These are phyloP conservation scores for Chelon labrosus DNA, from an alignment of 2,797 vertebrate species.

Conservation along the genomic window DNA sequence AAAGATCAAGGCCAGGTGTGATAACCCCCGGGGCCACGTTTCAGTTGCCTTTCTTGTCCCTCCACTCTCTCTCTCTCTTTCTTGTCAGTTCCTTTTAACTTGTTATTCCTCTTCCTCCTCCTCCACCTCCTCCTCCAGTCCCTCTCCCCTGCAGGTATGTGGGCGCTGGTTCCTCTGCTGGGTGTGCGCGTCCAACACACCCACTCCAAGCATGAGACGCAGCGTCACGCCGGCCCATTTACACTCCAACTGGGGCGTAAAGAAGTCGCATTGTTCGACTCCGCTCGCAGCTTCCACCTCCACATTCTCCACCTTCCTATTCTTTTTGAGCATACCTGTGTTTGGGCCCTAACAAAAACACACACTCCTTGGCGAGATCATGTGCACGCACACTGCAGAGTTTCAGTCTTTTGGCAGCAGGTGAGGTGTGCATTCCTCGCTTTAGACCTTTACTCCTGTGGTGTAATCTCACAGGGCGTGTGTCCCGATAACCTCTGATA, in stretches of 20 bases:
- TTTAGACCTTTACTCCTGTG: conserved; percentile 49
- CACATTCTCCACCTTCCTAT: neutral
- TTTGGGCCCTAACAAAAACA: neutral
- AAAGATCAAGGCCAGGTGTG: conserved; percentile 9
- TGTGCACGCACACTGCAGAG: neutral
- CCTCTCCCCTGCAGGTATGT: conserved; percentile 58
- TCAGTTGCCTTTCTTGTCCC: neutral
- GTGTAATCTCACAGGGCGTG: conserved; percentile 46
- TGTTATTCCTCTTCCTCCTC: neutral
- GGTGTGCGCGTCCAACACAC: conserved; percentile 76
- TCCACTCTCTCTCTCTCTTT: conserved; percentile 18
- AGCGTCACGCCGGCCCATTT: conserved; percentile 41
- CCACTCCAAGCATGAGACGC: conserved; percentile 73
- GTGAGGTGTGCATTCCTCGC: conserved; percentile 43
- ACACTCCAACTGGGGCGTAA: conserved; percentile 4
- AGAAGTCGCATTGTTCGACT: conserved; percentile 13
- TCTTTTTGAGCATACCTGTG: neutral
- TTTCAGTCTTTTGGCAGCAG: conserved; percentile 4
- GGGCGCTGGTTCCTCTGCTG: conserved; percentile 58
- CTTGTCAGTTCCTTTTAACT: neutral
- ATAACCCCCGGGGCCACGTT: rapidly evolving
- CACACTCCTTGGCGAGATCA: neutral
- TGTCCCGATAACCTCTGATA: conserved; percentile 35
- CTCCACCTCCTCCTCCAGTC: neutral
- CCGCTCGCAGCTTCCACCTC: neutral